Conservation (phyloP, 2,113 vertebrate genomes). For the Emydocephalus ijimae region DNA sequence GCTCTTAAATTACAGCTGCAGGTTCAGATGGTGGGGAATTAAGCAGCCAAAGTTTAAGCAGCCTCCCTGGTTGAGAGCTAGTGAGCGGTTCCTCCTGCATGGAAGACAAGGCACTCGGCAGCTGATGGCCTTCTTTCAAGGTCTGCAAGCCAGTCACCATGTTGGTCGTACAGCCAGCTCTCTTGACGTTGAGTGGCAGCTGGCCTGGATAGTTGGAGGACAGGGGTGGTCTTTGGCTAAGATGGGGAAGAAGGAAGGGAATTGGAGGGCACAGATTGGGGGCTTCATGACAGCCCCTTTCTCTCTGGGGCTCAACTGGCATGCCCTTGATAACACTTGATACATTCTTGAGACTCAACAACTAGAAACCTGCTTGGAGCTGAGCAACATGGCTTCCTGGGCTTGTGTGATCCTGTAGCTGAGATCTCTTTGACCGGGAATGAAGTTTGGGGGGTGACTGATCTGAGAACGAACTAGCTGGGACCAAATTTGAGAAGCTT, state of each 20-base stretch:
- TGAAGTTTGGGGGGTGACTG: neutral
- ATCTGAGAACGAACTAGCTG: neutral
- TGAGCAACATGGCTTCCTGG: neutral
- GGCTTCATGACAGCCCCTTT: neutral
- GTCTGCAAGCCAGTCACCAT: neutral
- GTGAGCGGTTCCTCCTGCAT: neutral
- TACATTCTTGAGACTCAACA: neutral
- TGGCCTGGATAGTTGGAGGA: neutral
- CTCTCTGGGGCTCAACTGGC: neutral
- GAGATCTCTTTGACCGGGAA: neutral
- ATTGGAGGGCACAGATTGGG: neutral
- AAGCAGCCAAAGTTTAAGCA: neutral
- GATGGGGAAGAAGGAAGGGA: neutral
- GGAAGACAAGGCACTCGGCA: neutral
- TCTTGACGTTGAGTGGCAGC: neutral
- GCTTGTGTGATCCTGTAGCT: neutral
- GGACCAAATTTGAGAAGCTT: neutral
- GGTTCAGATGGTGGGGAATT: neutral
- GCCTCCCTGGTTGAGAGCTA: neutral
- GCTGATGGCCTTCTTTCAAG: neutral
- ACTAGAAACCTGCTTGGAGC: neutral
- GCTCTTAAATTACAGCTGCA: neutral
- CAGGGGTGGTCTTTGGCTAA: neutral
- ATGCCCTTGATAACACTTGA: neutral
- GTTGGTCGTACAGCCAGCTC: neutral